Percentiles rank a stretch among this genome's conserved stretches.
Conservation (phyloP, 2,113 vertebrate species). For the Ivindomyrus marchei region DNA sequence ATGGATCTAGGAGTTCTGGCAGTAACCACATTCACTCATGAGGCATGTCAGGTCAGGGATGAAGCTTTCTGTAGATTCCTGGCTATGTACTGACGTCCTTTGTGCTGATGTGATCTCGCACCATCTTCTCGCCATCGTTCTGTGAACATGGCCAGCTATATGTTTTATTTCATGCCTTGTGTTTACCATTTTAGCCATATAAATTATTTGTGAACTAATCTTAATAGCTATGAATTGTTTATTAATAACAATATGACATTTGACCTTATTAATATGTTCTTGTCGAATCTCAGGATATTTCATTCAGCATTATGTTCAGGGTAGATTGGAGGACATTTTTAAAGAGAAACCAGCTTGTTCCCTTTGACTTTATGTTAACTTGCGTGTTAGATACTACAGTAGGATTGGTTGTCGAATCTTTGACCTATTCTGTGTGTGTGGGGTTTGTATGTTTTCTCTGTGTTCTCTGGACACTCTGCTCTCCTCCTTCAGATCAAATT, state of each 20-base stretch:
- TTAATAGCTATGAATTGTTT: background rate
- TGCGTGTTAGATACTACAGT: background rate
- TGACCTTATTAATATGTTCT: background rate
- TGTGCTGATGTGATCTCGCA: background rate
- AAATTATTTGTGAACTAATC: background rate
- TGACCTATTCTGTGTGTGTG: background rate
- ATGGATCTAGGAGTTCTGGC: background rate
- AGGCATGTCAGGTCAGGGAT: background rate
- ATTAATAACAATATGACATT: background rate
- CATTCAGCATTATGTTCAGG: background rate
- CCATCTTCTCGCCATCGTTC: background rate
- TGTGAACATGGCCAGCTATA: background rate
- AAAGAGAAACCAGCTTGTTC: background rate
- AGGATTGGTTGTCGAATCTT: background rate
- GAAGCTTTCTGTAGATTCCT: background rate
- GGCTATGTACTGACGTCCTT: too few species aligned
- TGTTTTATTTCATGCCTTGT: background rate
- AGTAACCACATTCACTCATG: background rate
- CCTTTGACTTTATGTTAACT: background rate
- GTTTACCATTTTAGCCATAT: background rate
- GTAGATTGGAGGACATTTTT: background rate
- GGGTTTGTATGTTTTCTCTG: background rate
- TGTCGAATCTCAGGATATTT: background rate
- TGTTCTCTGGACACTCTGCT: background rate
- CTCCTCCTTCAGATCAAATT: background rate